These are phyloP conservation scores for Drosophila rhopaloa DNA, from an alignment of 1,140 invertebrate genomes.

Conservation along the genomic window DNA sequence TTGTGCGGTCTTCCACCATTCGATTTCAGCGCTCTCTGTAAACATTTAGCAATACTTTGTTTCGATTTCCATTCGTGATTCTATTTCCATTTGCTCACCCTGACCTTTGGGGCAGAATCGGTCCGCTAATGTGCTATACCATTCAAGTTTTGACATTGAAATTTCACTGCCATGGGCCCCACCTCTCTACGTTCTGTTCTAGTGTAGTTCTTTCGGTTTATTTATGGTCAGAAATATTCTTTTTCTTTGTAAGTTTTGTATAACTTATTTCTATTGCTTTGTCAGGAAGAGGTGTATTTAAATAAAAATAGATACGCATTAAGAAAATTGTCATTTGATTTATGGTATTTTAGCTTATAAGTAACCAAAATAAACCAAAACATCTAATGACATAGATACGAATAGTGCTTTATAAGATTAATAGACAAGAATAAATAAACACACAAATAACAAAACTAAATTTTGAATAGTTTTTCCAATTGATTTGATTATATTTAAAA, in stretches of 20 bases:
- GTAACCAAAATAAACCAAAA: conserved; percentile 2
- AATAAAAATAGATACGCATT: conserved; percentile 3
- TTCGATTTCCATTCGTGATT: conserved; percentile 20
- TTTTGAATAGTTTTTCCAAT: too few species aligned
- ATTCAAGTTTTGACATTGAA: conserved; percentile 41
- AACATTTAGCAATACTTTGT: conserved; percentile 29
- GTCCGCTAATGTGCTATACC: conserved; percentile 9
- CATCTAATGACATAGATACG: background rate
- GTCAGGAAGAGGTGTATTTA: too few species aligned
- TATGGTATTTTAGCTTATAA: background rate
- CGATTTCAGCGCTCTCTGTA: conserved; percentile 17
- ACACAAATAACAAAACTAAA: too few species aligned
- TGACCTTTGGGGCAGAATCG: conserved; percentile 31
- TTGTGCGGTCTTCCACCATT: conserved; percentile 31
- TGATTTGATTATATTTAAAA: too few species aligned
- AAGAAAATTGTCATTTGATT: conserved; percentile 1
- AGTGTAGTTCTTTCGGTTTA: background rate
- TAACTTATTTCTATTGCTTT: background rate
- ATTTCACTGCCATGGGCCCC: conserved; percentile 30
- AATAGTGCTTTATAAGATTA: too few species aligned
- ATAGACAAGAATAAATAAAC: too few species aligned
- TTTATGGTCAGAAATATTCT: conserved; percentile 7
- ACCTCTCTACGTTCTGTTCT: conserved; percentile 2
- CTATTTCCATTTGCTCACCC: conserved; percentile 27
- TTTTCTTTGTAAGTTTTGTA: conserved; percentile 8